Percentiles rank a stretch among this genome's conserved stretches.
These are phyloP conservation scores for Plecturocebus donacophilus DNA, from an alignment of 2,113 vertebrate genomes.

Conservation along the genomic window DNA sequence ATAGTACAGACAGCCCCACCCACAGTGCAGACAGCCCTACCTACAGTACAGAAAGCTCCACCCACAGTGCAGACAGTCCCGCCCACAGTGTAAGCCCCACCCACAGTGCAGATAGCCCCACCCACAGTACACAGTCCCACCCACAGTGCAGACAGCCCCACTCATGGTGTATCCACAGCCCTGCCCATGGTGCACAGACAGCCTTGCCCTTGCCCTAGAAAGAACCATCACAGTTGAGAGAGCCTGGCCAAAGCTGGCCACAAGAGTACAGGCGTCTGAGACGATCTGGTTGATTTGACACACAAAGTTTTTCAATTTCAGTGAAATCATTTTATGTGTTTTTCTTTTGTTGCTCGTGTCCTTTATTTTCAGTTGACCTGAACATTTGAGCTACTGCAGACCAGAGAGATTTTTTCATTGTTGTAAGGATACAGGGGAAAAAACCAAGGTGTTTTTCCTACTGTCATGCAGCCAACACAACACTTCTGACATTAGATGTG, in stretches of 20 bases:
- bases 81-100: too few relatives aligned
- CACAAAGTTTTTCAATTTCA: background rate
- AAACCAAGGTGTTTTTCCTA: background rate
- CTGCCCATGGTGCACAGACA: too few relatives aligned
- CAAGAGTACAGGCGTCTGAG: background rate
- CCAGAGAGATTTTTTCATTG: rapidly evolving
- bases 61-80: too few relatives aligned
- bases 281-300: rapidly evolving
- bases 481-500: background rate
- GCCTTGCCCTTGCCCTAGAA: rapidly evolving
- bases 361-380: background rate
- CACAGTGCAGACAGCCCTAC: too few relatives aligned
- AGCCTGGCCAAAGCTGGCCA: background rate
- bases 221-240: rapidly evolving
- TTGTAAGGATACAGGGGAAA: background rate
- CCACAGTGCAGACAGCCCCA: too few relatives aligned
- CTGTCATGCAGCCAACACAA: background rate
- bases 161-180: too few relatives aligned
- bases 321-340: background rate
- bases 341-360: background rate
- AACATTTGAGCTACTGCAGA: background rate
- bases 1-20: background rate
- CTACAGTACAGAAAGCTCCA: too few relatives aligned
- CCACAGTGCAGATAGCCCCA: too few relatives aligned
- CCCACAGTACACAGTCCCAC: too few relatives aligned